Evolutionary conservation across 2,888 invertebrate genomes (phyloP), one percentile per base, ranked within the genome.

Genomic region (Lasioglossum morio): DNA sequence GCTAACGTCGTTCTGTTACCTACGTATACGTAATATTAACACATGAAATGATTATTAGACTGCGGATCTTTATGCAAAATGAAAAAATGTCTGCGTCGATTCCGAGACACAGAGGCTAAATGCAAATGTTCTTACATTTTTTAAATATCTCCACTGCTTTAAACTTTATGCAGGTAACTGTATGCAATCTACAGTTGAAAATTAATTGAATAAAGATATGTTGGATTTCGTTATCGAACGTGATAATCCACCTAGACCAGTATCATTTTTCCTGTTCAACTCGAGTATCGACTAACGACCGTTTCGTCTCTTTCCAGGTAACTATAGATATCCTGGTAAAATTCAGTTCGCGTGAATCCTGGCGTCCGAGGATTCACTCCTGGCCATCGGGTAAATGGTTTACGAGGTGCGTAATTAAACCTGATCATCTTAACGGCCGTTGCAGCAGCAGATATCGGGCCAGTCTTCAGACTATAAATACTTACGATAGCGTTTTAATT

Each of bases 391-490:
- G 85, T 77, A 86, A 84, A 81, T 86, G 86, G 83, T 92, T 90
- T 87, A 89, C 87, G 89, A 92, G 86, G 83, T 88, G 88, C 88
- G 89, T 91, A 92, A 92, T 91, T 91, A 89, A 91, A 88, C 85
- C 88, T 89, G 82, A 88, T 92, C 89, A 91, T 91, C 89, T 89
- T 88, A 91, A 91, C 81, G 88, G 81, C 63, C 78, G 63, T 84
- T 86, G 69, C 84, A 84, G 85, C 83, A 66, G 77, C 66, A 60
- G 88, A 87, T 86, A 89, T 86, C 79, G 89, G 82, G 57, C 72
- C 74, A 77, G 84, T 85, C 86, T 89, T 82, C 76, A 60, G 60
- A 77, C 88, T 88, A 89, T 91, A 88, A 91, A 91, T 84, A 86
- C 82, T 87, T 75, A 76, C 82, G 80, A 87, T 88, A 89, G 84